Percentiles rank a stretch among this genome's conserved stretches.
Conservation (phyloP, 1,140 invertebrate species). For the Acromyrmex charruanus region DNA sequence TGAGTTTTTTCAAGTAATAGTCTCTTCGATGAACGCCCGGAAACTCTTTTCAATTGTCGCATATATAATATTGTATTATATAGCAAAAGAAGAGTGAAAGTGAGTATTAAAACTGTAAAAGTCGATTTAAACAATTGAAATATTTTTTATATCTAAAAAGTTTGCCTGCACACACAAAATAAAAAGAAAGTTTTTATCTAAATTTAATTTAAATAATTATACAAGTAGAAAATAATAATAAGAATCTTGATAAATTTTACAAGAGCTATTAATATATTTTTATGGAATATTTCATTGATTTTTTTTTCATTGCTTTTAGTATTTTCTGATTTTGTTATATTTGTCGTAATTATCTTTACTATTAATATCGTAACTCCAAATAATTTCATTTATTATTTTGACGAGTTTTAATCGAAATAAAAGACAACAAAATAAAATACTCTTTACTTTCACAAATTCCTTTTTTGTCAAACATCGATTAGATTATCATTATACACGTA, state of each 20-base stretch:
- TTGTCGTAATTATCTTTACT: background rate
- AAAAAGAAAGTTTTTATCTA: background rate
- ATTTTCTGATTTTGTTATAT: background rate
- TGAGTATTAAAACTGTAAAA: background rate
- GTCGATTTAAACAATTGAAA: background rate
- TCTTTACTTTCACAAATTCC: background rate
- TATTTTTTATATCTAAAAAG: background rate
- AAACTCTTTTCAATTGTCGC: background rate
- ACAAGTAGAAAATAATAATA: background rate
- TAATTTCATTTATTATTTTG: background rate
- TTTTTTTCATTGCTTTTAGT: no score
- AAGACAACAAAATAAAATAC: background rate
- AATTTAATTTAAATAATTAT: background rate
- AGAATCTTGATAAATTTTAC: background rate
- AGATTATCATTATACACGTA: background rate
- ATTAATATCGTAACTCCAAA: background rate
- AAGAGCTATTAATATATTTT: background rate
- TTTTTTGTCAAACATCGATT: background rate
- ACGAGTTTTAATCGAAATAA: background rate
- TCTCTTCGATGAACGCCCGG: conserved; percentile 18
- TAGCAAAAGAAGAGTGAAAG: background rate
- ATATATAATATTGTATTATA: background rate
- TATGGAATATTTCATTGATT: background rate
- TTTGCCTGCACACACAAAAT: background rate
- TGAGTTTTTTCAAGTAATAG: conserved; percentile 32